phyloP scores from a whole-genome alignment of 1,140 invertebrate species.

The Octopus bimaculoides region DNA sequence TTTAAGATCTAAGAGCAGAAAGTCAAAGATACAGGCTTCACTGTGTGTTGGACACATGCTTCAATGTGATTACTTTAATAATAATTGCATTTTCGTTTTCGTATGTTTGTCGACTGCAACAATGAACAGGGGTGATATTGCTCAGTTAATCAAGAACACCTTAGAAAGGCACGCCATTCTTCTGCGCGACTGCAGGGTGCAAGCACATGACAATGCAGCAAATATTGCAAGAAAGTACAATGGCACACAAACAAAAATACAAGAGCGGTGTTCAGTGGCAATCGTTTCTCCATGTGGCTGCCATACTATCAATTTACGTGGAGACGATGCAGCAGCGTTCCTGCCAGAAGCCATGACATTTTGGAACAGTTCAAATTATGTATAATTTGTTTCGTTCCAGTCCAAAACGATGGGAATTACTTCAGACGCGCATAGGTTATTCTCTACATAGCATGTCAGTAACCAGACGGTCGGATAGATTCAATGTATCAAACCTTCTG shows the following conservation, averaged over 20 bases:
- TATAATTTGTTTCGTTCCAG: neutral
- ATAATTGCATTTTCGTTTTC: too few species aligned
- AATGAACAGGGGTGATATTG: neutral
- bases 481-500: slow-evolving; percentile 1
- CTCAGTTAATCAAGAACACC: neutral
- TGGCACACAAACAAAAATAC: neutral
- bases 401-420: neutral
- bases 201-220: neutral
- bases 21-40: too few species aligned
- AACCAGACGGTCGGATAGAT: neutral
- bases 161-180: neutral
- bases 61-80: too few species aligned
- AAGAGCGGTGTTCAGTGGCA: neutral
- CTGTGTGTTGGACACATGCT: too few species aligned
- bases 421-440: neutral
- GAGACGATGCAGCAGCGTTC: neutral
- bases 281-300: neutral
- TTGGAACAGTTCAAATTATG: neutral
- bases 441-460: neutral
- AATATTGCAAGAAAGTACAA: neutral
- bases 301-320: neutral
- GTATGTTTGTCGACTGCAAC: too few species aligned
- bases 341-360: neutral
- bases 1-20: too few species aligned
- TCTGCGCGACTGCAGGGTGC: neutral